Evolutionary conservation across 2,113 vertebrate genomes (phyloP), one percentile per base, ranked within the genome.

Genomic region (Sebastes schlegelii): DNA sequence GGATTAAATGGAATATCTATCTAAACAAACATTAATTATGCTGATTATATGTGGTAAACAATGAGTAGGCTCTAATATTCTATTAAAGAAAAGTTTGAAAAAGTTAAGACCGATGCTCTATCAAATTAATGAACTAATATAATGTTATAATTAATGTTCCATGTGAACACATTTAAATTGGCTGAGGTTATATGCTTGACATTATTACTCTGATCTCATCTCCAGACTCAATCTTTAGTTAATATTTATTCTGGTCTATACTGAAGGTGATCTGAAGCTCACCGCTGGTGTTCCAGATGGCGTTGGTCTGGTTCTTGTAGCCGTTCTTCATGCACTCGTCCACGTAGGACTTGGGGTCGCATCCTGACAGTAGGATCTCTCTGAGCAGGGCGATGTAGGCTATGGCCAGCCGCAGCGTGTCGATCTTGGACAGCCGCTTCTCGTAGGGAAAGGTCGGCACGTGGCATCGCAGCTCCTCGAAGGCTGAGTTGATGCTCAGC

Each of bases 381-480:
- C 95, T 45, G 6, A 97, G 94, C 8, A 96, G 92, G 3, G 96
- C 93, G 1, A 96, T 95, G 92, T 96, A 97, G 2, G 96, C 96
- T 0, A 96, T 96, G 73, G 95, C 96, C 82, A 96, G 62, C 2
- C 92, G 63, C 14, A 97, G 92, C 0, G 96, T 96, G 90, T 96
- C 95, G 0, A 96, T 96, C 89, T 98, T 97, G 17, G 97, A 96
- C 64, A 97, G 93, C 1, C 94, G 88, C 40, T 94, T 96, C 93
- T 97, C 96, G 6, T 95, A 96, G 0, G 96, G 96, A 57, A 97
- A 97, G 4, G 96, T 96, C 0, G 96, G 96, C 1, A 97, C 94
- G 0, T 88, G 95, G 79, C 94, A 85, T 12, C 96, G 92, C 4
- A 96, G 96, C 84, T 94, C 88, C 3, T 96, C 92, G 6, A 96